These are phyloP conservation scores for Plebejus argus DNA, from an alignment of 2,888 invertebrate genomes.

Conservation along the genomic window DNA sequence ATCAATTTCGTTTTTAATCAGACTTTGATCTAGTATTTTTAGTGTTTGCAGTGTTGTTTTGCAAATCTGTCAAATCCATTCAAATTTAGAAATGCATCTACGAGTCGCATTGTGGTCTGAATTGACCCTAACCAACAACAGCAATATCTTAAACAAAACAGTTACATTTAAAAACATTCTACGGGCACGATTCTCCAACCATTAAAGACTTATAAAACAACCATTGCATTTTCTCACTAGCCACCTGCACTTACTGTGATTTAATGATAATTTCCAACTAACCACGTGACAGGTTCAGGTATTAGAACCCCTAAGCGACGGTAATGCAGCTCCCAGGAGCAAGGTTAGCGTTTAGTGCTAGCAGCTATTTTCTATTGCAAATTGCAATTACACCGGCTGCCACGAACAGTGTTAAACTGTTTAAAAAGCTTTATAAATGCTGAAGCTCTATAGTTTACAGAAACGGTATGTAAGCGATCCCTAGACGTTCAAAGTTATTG, in stretches of 20 bases:
- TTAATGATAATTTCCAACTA: slow-evolving; percentile 1
- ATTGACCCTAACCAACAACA: too few species aligned
- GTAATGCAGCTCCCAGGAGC: not conserved
- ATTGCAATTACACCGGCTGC: slow-evolving; percentile 9
- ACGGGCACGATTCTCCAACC: not conserved
- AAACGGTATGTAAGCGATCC: not conserved
- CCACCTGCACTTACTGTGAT: not conserved
- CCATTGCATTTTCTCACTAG: not conserved
- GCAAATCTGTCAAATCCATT: too few species aligned
- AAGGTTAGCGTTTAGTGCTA: not conserved
- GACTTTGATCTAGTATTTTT: too few species aligned
- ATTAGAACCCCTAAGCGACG: not conserved
- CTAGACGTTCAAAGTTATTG: too few species aligned
- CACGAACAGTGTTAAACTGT: not conserved
- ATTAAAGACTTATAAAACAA: not conserved
- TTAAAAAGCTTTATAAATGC: not conserved
- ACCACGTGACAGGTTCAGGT: slow-evolving; percentile 10
- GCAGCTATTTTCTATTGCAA: not conserved
- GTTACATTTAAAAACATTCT: not conserved
- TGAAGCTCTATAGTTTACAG: not conserved
- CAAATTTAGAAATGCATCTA: too few species aligned
- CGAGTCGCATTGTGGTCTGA: too few species aligned
- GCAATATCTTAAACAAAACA: too few species aligned
- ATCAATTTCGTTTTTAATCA: too few species aligned
- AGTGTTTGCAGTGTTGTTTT: too few species aligned